Evolutionary conservation across 1,140 invertebrate species (phyloP).

Genomic region (Ericerus pela): DNA sequence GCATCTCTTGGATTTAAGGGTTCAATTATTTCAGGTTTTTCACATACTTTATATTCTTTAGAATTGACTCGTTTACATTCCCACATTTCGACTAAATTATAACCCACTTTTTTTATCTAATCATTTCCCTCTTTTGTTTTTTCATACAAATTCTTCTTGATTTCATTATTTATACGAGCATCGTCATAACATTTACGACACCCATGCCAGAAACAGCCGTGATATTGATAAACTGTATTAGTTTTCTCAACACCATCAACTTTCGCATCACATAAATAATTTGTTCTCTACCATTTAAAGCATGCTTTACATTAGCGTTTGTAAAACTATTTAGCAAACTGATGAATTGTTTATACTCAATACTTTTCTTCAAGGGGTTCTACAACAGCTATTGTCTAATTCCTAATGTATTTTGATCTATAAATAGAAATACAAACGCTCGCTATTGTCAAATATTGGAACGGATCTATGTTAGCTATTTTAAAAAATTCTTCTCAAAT

Average conservation of each 20-base stretch:
- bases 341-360: slow-evolving; percentile 3
- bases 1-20: slow-evolving; percentile 6
- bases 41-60: not conserved
- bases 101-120: slow-evolving; percentile 3
- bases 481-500: slow-evolving; percentile 11
- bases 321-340: not conserved
- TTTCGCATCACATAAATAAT: too few relatives aligned
- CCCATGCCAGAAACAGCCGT: too few relatives aligned
- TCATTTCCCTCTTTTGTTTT: slow-evolving; percentile 4
- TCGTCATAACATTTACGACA: too few relatives aligned
- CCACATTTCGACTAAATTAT: slow-evolving; percentile 7
- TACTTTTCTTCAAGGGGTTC: not conserved
- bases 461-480: slow-evolving; percentile 12
- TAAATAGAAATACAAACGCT: slow-evolving; percentile 8
- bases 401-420: not conserved
- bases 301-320: not conserved
- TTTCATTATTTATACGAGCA: slow-evolving; percentile 4
- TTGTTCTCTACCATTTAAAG: slow-evolving; percentile 2
- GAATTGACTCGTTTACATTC: slow-evolving; percentile 5
- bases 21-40: slow-evolving; percentile 1
- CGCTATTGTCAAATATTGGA: not conserved
- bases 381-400: not conserved
- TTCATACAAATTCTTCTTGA: slow-evolving; percentile 2
- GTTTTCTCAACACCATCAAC: too few relatives aligned
- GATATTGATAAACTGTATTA: too few relatives aligned